Conservation (phyloP, 1,140 invertebrate genomes). For the Eupeodes corollae region DNA sequence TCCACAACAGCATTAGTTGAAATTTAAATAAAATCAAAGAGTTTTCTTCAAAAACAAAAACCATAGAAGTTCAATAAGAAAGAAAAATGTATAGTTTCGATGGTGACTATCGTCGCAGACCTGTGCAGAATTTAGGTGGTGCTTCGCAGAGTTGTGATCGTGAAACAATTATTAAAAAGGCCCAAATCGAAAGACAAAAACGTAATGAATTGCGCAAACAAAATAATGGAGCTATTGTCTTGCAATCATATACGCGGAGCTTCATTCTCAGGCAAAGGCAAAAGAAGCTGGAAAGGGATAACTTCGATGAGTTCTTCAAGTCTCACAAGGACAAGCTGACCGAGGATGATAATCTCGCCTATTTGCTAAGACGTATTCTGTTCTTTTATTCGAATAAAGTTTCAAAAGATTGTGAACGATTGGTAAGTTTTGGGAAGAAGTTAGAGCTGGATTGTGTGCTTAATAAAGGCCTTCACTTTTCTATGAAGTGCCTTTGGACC, state of each 20-base stretch:
- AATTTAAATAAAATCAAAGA: too few relatives aligned
- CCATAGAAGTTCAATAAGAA: too few relatives aligned
- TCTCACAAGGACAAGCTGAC: constrained; percentile 38
- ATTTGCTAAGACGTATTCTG: constrained; percentile 50
- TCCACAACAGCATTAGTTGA: too few relatives aligned
- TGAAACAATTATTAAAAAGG: constrained; percentile 55
- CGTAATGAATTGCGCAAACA: constrained; percentile 54
- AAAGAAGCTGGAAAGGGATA: constrained; percentile 50
- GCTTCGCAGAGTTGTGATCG: constrained; percentile 60
- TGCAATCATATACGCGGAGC: constrained; percentile 60
- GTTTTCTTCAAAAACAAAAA: too few relatives aligned
- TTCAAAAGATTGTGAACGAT: constrained; percentile 52
- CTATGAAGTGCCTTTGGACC: too few relatives aligned
- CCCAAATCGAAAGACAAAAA: constrained; percentile 73
- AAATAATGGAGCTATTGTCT: constrained; percentile 56
- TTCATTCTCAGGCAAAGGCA: constrained; percentile 55
- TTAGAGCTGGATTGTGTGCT: too few relatives aligned
- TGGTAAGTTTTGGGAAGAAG: constrained; percentile 48
- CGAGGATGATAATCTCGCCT: constrained; percentile 41
- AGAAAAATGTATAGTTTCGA: constrained; percentile 71
- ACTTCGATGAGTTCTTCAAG: constrained; percentile 54
- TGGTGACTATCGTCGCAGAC: constrained; percentile 76
- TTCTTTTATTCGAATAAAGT: constrained; percentile 61
- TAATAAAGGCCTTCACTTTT: too few relatives aligned
- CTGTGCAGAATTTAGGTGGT: constrained; percentile 82